These are phyloP conservation scores for Drosophila ambigua DNA, from an alignment of 1,140 invertebrate species.

Conservation along the genomic window DNA sequence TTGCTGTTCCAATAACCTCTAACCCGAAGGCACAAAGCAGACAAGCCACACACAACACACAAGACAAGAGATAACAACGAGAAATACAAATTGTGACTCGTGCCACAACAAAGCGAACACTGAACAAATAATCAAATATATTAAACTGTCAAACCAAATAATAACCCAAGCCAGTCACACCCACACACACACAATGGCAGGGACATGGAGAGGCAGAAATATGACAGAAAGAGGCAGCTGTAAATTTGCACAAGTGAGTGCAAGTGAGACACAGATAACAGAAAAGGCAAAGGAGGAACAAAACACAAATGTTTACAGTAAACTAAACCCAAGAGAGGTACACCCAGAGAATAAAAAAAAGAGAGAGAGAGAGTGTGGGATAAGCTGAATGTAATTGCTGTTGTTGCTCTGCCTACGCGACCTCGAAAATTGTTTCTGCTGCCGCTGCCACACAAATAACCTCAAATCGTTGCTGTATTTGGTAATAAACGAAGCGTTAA, in stretches of 20 bases:
- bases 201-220: neutral
- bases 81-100: conserved; percentile 39
- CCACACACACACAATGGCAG: conserved; percentile 29
- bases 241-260: too few species aligned
- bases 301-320: too few species aligned
- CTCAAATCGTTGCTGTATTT: conserved; percentile 67
- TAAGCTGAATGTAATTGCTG: conserved; percentile 16
- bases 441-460: conserved; percentile 32
- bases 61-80: conserved; percentile 40
- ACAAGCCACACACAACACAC: conserved; percentile 20
- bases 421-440: conserved; percentile 33
- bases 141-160: conserved; percentile 65
- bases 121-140: conserved; percentile 48
- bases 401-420: conserved; percentile 49
- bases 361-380: neutral
- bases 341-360: neutral
- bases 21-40: conserved; percentile 50
- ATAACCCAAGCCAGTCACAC: conserved; percentile 55
- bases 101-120: conserved; percentile 27
- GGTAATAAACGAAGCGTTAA: conserved; percentile 82
- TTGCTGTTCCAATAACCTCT: conserved; percentile 72
- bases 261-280: too few species aligned
- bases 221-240: neutral
- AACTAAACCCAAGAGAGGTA: too few species aligned
- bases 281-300: too few species aligned